Conservation (phyloP, 1,140 invertebrate genomes). For the Drosophila ohnishii region DNA sequence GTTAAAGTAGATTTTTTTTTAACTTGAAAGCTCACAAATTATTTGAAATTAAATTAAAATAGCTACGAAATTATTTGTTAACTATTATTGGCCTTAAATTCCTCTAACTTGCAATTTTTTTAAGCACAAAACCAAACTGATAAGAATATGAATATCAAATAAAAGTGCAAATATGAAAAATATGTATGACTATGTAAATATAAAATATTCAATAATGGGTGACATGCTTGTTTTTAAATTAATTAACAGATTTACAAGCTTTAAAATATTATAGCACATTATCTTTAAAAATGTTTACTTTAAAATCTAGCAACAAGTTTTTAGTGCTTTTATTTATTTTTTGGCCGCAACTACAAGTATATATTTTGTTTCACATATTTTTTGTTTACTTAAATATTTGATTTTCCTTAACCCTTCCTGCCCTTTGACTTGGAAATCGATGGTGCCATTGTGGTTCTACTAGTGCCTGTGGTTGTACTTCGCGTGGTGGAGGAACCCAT, state of each 20-base stretch:
- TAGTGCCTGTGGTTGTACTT: constrained; percentile 25
- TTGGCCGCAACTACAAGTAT: constrained; percentile 24
- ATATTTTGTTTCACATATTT: constrained; percentile 5
- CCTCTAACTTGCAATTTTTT: constrained; percentile 1
- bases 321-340: constrained; percentile 29
- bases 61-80: constrained; percentile 10
- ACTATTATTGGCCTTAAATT: constrained; percentile 23
- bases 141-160: constrained; percentile 23
- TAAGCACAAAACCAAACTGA: constrained; percentile 8
- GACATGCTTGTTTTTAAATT: no score
- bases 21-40: background rate
- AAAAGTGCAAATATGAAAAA: constrained; percentile 18
- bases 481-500: constrained; percentile 22
- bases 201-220: no score
- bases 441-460: constrained; percentile 20
- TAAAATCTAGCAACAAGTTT: background rate
- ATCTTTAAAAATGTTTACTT: background rate
- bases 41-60: background rate
- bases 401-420: constrained; percentile 45
- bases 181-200: background rate
- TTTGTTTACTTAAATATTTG: background rate
- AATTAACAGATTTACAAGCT: background rate
- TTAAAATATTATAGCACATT: no score
- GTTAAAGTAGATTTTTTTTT: background rate
- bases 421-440: constrained; percentile 42